Evolutionary conservation across 1,140 invertebrate genomes (phyloP).

Genomic region (Solenopsis invicta): DNA sequence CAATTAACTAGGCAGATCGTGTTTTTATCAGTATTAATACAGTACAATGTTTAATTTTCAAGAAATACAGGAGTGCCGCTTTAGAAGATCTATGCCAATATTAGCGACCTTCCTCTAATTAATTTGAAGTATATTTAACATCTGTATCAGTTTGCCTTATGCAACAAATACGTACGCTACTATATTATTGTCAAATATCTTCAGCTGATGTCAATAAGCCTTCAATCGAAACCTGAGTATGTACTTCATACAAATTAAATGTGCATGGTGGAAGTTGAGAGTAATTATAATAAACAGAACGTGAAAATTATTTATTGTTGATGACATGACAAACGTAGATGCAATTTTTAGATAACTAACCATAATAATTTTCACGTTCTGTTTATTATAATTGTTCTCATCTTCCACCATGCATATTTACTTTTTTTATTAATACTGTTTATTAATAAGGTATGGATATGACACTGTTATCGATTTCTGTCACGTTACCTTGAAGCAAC

Average conservation of each 20-base stretch:
- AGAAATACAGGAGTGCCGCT: too few species aligned
- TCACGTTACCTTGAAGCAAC: constrained; percentile 23
- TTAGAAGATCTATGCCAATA: too few species aligned
- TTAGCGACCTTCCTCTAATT: neutral
- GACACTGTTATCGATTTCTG: constrained; percentile 20
- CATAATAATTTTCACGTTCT: constrained; percentile 15
- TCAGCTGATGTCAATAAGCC: too few species aligned
- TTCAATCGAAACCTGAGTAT: too few species aligned
- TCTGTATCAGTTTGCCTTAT: neutral
- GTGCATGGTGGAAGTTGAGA: neutral
- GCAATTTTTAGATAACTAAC: neutral
- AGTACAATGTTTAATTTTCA: too few species aligned
- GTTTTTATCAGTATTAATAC: too few species aligned
- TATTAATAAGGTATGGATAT: constrained; percentile 33
- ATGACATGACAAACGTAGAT: too few species aligned
- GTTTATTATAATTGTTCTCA: constrained; percentile 57
- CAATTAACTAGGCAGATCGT: too few species aligned
- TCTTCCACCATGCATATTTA: neutral
- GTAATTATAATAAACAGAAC: constrained; percentile 55
- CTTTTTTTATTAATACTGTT: neutral
- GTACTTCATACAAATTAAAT: neutral
- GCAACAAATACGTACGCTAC: neutral
- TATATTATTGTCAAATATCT: constrained; percentile 5
- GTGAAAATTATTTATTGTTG: constrained; percentile 23
- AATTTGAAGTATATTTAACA: neutral